Conservation (phyloP, 2,888 invertebrate species). For the Archips xylosteana region DNA sequence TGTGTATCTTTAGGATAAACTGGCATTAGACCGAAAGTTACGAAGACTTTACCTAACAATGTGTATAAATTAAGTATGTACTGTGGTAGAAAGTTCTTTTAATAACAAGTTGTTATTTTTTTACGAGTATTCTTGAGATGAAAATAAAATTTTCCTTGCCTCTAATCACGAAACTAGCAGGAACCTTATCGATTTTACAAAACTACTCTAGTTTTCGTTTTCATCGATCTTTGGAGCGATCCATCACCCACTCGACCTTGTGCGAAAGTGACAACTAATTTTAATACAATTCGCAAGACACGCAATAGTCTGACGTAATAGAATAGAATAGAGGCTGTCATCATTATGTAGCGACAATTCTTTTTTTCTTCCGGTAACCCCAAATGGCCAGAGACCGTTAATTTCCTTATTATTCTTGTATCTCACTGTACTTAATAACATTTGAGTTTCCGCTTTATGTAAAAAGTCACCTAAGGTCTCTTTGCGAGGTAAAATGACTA, state of each 20-base stretch:
- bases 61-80: too few species aligned
- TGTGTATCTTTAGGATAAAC: too few species aligned
- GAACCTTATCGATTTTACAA: neutral
- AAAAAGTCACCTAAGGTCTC: neutral
- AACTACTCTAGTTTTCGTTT: constrained; percentile 4
- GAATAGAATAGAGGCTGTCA: constrained; percentile 16
- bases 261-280: constrained; percentile 65
- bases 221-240: constrained; percentile 1
- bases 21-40: too few species aligned
- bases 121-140: too few species aligned
- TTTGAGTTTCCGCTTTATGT: neutral
- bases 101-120: too few species aligned
- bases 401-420: constrained; percentile 24
- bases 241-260: constrained; percentile 49
- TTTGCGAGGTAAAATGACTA: too few species aligned
- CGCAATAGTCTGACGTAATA: constrained; percentile 46
- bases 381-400: constrained; percentile 34
- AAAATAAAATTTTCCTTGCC: too few species aligned
- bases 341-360: constrained; percentile 34
- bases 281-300: constrained; percentile 55
- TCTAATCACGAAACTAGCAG: too few species aligned
- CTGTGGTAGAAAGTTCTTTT: too few species aligned
- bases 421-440: neutral
- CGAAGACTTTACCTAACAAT: too few species aligned
- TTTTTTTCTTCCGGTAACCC: constrained; percentile 28